Base-by-base conservation (phyloP, 2,113 vertebrate genomes). In the Hylia prasina region DNA sequence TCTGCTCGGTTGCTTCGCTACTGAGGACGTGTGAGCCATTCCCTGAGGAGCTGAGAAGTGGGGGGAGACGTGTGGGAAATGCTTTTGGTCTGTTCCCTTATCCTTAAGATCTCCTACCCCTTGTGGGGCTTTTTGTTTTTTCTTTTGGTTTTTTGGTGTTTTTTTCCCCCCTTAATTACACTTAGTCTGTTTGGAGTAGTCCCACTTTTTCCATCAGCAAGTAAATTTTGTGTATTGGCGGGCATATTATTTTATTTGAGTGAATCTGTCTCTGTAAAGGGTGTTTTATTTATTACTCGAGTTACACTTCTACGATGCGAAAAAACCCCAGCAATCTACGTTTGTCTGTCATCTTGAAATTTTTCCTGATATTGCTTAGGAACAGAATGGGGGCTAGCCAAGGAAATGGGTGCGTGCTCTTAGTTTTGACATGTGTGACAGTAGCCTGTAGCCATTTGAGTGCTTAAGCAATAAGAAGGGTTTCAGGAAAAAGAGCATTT, bases 1-100 rank as follows among this genome's bases (percentile, higher is more conserved):
- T 91, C 84, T 95, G 97, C 91, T 95, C 40, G 95, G 72, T 86
- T 76, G 90, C 93, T 86, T 83, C 82, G 57, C 60, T 84, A 16
- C 40, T 15, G 84, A 81, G 81, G 90, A 91, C 90, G 81, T 92
- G 83, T 65, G 81, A 95, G 60, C 51, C 76, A 42, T 90, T 87
- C 87, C 82, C 71, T 8, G 61, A 75, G 72, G 42, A 87, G n/a
- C 39, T 48, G 48, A 18, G n/a, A 45, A 58, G 12, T 19, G 42
- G 42, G 35, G 18, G 45, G n/a, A 44, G 60, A 35, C 63, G 73
- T 35, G 12, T 73, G 57, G 73, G 40, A 50, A 73, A 51, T n/a
- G 27, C 18, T 10, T 51, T 71, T 19, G 44, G 71, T 64, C 35
- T 63, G 7, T 54, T 54, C 47, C 58, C 25, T 83, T 30, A 1